Conservation (phyloP, 2,888 invertebrate species). For the Philhelius pedissequus region DNA sequence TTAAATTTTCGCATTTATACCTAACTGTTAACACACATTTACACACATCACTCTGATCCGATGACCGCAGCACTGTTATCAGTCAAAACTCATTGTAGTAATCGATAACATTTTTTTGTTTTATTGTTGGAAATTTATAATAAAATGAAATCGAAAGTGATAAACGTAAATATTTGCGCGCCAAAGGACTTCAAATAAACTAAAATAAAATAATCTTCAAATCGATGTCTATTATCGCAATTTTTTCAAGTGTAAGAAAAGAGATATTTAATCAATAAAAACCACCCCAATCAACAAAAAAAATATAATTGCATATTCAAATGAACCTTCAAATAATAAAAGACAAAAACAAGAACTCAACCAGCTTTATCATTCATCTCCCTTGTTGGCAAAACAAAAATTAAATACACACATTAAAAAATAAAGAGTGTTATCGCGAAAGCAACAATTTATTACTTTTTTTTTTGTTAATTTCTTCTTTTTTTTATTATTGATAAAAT, state of each 20-base stretch:
- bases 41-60: background rate
- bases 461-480: background rate
- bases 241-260: background rate
- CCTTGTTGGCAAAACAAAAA: conserved; percentile 19
- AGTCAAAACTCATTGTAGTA: conserved; percentile 22
- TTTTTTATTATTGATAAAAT: conserved; percentile 30
- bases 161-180: conserved; percentile 41
- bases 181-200: conserved; percentile 45
- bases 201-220: background rate
- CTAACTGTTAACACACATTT: background rate
- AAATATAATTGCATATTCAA: background rate
- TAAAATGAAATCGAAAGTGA: conserved; percentile 40
- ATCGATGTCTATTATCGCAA: background rate
- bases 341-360: conserved; percentile 10
- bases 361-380: conserved; percentile 31
- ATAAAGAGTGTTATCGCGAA: conserved; percentile 54
- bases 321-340: conserved; percentile 31
- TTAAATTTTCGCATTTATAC: conserved; percentile 8
- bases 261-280: conserved; percentile 7
- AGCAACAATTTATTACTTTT: conserved; percentile 34
- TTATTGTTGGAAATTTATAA: background rate
- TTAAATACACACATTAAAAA: conserved; percentile 12
- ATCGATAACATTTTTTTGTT: conserved; percentile 48
- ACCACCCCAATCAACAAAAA: background rate
- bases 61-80: conserved; percentile 33